Percentiles rank a stretch among this genome's conserved stretches.
These are phyloP conservation scores for Gymnodraco acuticeps DNA, from an alignment of 2,797 vertebrate species.

Conservation along the genomic window DNA sequence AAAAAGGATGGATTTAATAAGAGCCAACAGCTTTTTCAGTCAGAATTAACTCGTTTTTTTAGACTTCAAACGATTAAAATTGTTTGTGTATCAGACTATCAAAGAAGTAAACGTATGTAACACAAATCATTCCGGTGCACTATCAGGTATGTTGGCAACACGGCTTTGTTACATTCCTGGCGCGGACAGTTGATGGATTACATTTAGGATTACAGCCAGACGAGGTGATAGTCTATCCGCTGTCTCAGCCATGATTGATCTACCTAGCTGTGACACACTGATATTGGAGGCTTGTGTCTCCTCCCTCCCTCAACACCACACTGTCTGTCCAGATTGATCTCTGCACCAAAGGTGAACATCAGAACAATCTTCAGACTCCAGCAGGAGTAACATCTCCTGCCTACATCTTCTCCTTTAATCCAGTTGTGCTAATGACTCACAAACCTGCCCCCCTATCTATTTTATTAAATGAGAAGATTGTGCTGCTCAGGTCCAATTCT, in stretches of 20 bases:
- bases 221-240: conserved; percentile 61
- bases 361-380: conserved; percentile 4
- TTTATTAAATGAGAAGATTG: conserved; percentile 32
- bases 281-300: conserved; percentile 66
- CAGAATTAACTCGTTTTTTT: too few species aligned
- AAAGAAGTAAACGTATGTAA: conserved; percentile 5
- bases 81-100: too few species aligned
- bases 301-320: conserved; percentile 50
- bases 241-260: conserved; percentile 75
- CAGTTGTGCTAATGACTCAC: conserved; percentile 25
- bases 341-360: conserved; percentile 37
- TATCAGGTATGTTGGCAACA: conserved; percentile 52
- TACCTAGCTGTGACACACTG: conserved; percentile 60
- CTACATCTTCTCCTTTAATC: conserved; percentile 22
- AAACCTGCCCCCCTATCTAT: conserved; percentile 8
- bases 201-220: conserved; percentile 74
- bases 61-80: too few species aligned
- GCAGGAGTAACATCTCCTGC: conserved; percentile 18
- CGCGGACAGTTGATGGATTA: conserved; percentile 76
- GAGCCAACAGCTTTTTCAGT: too few species aligned
- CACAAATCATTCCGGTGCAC: conserved; percentile 52
- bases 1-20: too few species aligned
- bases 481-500: conserved; percentile 21
- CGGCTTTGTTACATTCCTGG: conserved; percentile 62
- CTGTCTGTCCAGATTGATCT: conserved; percentile 72